Percentiles rank a stretch among this genome's conserved stretches.
phyloP scores from a whole-genome alignment of 1,140 invertebrate species.

The Cyrtorhinus lividipennis region DNA sequence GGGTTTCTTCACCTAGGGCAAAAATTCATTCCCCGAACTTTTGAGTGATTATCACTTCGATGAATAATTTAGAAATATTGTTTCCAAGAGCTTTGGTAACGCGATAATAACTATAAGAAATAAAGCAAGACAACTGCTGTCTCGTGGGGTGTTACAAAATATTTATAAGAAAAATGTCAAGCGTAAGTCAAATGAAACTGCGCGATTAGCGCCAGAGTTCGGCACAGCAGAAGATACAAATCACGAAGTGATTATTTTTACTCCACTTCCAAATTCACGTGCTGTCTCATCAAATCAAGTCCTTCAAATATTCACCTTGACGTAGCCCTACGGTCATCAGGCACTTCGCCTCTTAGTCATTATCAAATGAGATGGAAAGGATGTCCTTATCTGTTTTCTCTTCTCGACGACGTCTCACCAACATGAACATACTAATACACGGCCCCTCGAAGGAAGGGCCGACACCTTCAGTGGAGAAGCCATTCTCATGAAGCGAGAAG shows the following conservation, averaged over 20 bases:
- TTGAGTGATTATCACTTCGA: not conserved
- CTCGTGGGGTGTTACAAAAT: not conserved
- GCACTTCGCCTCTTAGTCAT: no score
- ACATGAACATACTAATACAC: not conserved
- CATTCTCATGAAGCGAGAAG: conserved; percentile 38
- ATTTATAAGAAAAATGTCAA: not conserved
- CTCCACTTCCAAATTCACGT: not conserved
- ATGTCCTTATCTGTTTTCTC: no score
- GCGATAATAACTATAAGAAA: not conserved
- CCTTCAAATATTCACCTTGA: no score
- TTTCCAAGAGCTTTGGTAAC: not conserved
- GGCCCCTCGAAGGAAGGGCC: not conserved
- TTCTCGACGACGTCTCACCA: not conserved
- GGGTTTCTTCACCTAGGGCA: not conserved
- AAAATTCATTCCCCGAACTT: not conserved
- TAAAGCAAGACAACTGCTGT: not conserved
- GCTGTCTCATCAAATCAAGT: not conserved
- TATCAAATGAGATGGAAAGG: no score
- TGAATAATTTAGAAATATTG: not conserved
- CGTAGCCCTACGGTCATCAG: no score
- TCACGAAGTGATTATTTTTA: not conserved
- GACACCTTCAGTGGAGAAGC: conserved; percentile 26
- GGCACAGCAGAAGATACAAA: not conserved
- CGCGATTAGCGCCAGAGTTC: not conserved
- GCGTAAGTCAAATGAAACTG: not conserved